Evolutionary conservation across 2,888 invertebrate genomes (phyloP).

Genomic region (Pyralis farinalis): DNA sequence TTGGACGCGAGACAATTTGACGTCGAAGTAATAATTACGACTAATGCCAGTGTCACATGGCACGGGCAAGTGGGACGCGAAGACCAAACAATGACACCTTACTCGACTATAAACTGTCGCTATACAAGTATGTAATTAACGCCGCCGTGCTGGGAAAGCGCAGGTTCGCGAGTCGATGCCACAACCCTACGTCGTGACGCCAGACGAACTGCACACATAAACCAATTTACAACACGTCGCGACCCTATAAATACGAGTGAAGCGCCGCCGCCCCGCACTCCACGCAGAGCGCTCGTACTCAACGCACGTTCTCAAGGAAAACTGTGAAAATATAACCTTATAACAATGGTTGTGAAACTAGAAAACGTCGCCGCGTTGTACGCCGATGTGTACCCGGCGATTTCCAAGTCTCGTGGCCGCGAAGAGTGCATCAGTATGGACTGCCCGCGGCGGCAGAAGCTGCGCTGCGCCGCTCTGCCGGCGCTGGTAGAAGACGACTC

Average conservation of each 20-base stretch:
- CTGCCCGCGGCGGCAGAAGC: conserved; percentile 50
- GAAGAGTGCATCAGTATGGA: conserved; percentile 47
- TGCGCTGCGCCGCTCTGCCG: conserved; percentile 43
- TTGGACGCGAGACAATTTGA: conserved; percentile 3
- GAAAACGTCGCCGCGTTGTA: conserved; percentile 52
- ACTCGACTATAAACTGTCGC: conserved; percentile 12
- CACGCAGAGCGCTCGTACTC: conserved; percentile 40
- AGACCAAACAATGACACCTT: conserved; percentile 9
- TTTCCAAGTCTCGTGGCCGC: conserved; percentile 40
- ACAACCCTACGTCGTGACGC: conserved; percentile 38
- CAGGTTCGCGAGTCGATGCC: conserved; percentile 30
- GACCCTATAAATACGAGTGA: conserved; percentile 46
- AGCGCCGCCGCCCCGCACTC: conserved; percentile 49
- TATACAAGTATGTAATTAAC: conserved; percentile 2
- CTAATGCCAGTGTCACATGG: background rate
- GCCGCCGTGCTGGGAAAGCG: conserved; percentile 15
- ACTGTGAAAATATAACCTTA: conserved; percentile 18
- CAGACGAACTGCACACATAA: conserved; percentile 34
- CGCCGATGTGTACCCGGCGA: conserved; percentile 52
- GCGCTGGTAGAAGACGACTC: conserved; percentile 59
- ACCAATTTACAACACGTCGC: conserved; percentile 34
- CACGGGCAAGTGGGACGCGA: background rate
- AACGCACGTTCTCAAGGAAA: conserved; percentile 25
- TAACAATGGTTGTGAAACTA: conserved; percentile 60
- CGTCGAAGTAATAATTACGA: background rate